Base-by-base conservation (phyloP, 2,113 vertebrate species). In the Serilophus lunatus region DNA sequence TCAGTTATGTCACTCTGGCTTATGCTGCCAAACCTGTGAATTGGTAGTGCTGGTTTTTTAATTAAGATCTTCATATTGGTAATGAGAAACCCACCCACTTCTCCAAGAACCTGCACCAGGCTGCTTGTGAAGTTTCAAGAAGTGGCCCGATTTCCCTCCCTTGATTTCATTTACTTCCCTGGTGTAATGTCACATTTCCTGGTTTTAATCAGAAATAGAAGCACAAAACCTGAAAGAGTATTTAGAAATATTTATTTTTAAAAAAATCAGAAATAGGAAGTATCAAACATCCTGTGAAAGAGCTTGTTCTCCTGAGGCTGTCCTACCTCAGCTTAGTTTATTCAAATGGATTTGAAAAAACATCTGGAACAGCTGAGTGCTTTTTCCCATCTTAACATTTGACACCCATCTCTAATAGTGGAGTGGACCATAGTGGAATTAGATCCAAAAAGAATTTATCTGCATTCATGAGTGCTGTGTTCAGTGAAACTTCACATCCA, bases 401-500 rank as follows among this genome's bases (percentile, higher is more conserved):
- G 80, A 94, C 90, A 80, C 86, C 59, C 77, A 91, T 94, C 72
- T 80, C 74, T 94, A 69, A 92, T n/a, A 90, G 66, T 31, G 40
- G 84, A 82, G 84, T 79, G 71, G 87, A 90, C 93, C 79, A 50
- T 9, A 42, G 31, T 80, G 84, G 88, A 96, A 76, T 91, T 77
- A 95, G 79, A 91, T 96, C 82, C 94, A 96, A 83, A 87, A 90
- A 54, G 69, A 93, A 76, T 97, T 91, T 92, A 83, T 92, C 93
- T 95, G 82, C 84, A 75, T 83, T 96, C 82, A 80, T 54, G 63
- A 95, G 51, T 59, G 84, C 64, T 4, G 10, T 91, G 82, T 84
- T 95, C 84, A 92, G 85, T 92, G 90, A 97, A 97, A 96, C 75
- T 96, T 93, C 86, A 94, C 88, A 88, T 96, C 83, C 88, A 88